Percentiles rank a stretch among this genome's conserved stretches.
Conservation (phyloP, 2,797 vertebrate genomes). For the Megaceryle alcyon region DNA sequence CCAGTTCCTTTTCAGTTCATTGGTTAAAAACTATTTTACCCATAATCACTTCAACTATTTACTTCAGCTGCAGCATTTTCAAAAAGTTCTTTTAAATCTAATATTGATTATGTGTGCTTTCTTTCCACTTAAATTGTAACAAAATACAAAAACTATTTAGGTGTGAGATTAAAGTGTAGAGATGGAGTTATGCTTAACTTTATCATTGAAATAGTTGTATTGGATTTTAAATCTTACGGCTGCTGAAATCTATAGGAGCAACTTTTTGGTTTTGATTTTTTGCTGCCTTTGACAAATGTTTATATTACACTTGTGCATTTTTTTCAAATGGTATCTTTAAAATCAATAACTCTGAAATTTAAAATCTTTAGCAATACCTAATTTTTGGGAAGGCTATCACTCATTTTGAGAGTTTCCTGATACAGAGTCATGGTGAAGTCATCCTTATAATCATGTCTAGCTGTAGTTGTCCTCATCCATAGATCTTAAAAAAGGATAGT, state of each 20-base stretch:
- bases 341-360: slow-evolving; percentile 64
- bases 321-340: slow-evolving; percentile 36
- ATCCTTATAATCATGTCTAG: neutral
- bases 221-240: slow-evolving; percentile 71
- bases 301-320: slow-evolving; percentile 37
- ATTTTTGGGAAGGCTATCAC: slow-evolving; percentile 13
- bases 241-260: slow-evolving; percentile 50
- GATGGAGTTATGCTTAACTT: slow-evolving; percentile 63
- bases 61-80: slow-evolving; percentile 47
- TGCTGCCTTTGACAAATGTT: slow-evolving; percentile 66
- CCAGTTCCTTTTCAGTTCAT: slow-evolving; percentile 63
- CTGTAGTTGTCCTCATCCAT: neutral
- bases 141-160: slow-evolving; percentile 73
- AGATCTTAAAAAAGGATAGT: neutral
- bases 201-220: slow-evolving; percentile 66
- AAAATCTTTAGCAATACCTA: slow-evolving; percentile 30
- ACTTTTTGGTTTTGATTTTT: slow-evolving; percentile 55
- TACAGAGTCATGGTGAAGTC: slow-evolving; percentile 10
- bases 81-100: slow-evolving; percentile 62
- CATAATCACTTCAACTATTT: slow-evolving; percentile 60
- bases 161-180: slow-evolving; percentile 74
- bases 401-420: slow-evolving; percentile 43
- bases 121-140: slow-evolving; percentile 70
- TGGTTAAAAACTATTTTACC: slow-evolving; percentile 69
- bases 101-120: slow-evolving; percentile 69